A percentile compares a stretch with the other conserved stretches of the same genome.
These are phyloP conservation scores for Eubasilissa regina DNA, from an alignment of 1,140 invertebrate genomes.

Conservation along the genomic window DNA sequence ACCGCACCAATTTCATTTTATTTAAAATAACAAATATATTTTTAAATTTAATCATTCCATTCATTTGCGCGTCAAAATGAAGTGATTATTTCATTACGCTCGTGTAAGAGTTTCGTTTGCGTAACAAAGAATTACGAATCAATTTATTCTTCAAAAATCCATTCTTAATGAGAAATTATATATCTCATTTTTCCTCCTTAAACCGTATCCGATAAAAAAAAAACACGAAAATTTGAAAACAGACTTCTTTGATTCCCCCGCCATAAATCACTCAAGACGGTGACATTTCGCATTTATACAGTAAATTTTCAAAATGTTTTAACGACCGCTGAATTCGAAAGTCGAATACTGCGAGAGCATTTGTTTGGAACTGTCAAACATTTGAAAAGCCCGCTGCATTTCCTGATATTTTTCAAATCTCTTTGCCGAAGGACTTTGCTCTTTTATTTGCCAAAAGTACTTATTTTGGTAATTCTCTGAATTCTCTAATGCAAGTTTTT, in stretches of 20 bases:
- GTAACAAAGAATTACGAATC: no score
- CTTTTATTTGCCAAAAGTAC: not conserved
- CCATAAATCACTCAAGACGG: constrained; percentile 26
- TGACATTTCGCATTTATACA: constrained; percentile 1
- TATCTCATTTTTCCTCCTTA: not conserved
- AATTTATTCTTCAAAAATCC: no score
- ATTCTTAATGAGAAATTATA: no score
- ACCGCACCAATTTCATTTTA: no score
- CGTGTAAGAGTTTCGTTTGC: no score
- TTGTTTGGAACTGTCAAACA: constrained; percentile 31
- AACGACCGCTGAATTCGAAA: constrained; percentile 18
- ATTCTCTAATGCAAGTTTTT: not conserved
- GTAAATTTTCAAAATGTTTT: constrained; percentile 11
- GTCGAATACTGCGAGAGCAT: constrained; percentile 17
- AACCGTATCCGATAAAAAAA: not conserved
- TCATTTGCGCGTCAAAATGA: no score
- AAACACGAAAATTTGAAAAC: not conserved
- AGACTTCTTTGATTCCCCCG: constrained; percentile 7
- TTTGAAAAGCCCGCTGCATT: constrained; percentile 10
- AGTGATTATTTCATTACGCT: no score
- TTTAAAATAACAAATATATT: no score
- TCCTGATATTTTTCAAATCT: constrained; percentile 3
- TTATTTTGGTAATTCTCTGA: not conserved
- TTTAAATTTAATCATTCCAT: no score
- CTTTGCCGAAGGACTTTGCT: not conserved